These are phyloP conservation scores for Sebastes umbrosus DNA, from an alignment of 2,797 vertebrate species.

Conservation along the genomic window DNA sequence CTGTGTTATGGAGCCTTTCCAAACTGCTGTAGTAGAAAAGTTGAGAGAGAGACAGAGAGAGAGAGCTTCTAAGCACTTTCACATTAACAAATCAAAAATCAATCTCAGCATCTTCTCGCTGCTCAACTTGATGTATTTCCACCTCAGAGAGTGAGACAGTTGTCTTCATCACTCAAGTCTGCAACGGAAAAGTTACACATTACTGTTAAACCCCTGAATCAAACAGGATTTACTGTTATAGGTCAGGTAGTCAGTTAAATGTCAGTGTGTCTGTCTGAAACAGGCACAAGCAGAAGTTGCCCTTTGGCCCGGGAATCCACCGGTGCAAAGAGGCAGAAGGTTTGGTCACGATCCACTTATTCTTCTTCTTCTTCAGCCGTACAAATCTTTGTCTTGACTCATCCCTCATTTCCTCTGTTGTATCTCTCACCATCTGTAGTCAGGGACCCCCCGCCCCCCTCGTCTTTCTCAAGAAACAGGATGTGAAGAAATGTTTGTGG, in stretches of 20 bases:
- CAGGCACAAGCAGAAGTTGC: conserved; percentile 5
- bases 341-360: background rate
- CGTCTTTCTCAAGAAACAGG: conserved; percentile 6
- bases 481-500: conserved; percentile 35
- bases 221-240: background rate
- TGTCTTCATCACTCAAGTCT: background rate
- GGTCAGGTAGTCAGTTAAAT: background rate
- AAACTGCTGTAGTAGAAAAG: background rate
- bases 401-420: conserved; percentile 32
- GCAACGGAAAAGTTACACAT: background rate
- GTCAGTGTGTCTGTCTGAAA: background rate
- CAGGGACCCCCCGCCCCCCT: background rate
- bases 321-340: background rate
- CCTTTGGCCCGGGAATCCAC: conserved; percentile 20
- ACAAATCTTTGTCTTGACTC: conserved; percentile 8
- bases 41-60: background rate
- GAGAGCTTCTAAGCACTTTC: background rate
- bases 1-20: background rate
- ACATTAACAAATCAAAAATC: background rate
- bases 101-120: background rate
- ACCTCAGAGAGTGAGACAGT: background rate
- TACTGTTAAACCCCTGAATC: background rate
- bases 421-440: background rate
- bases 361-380: background rate
- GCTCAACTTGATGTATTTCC: background rate